Percentiles rank a stretch among this genome's conserved stretches.
phyloP scores from a whole-genome alignment of 2,113 vertebrate genomes.

The Hippolais icterina region DNA sequence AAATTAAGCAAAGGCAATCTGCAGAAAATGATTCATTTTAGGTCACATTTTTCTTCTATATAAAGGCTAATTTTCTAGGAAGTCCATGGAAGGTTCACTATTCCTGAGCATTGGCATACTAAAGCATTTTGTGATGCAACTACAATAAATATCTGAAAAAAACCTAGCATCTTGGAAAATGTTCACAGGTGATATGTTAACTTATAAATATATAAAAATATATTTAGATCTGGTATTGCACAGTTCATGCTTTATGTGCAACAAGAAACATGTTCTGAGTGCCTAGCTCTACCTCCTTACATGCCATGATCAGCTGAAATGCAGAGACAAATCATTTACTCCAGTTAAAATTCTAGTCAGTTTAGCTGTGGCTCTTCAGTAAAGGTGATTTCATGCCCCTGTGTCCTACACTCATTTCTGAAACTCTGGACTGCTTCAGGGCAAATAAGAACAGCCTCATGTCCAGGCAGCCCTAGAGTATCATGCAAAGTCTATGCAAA shows the following conservation, averaged over 20 bases:
- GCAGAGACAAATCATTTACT: neutral
- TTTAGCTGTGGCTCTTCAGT: neutral
- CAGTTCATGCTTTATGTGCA: neutral
- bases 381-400: neutral
- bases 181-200: neutral
- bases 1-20: neutral
- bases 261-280: neutral
- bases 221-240: neutral
- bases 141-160: neutral
- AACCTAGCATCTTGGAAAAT: neutral
- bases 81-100: neutral
- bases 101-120: neutral
- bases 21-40: neutral
- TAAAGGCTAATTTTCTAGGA: neutral
- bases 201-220: neutral
- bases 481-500: neutral
- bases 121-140: neutral
- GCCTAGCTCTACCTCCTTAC: neutral
- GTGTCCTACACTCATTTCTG: neutral
- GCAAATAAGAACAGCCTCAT: neutral
- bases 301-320: neutral
- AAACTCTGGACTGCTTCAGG: neutral
- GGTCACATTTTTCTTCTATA: neutral
- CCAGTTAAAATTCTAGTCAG: neutral
- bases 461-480: neutral